A percentile compares a stretch with the other conserved stretches of the same genome.
These are phyloP conservation scores for Varanus komodoensis DNA, from an alignment of 2,113 vertebrate species.

Conservation along the genomic window DNA sequence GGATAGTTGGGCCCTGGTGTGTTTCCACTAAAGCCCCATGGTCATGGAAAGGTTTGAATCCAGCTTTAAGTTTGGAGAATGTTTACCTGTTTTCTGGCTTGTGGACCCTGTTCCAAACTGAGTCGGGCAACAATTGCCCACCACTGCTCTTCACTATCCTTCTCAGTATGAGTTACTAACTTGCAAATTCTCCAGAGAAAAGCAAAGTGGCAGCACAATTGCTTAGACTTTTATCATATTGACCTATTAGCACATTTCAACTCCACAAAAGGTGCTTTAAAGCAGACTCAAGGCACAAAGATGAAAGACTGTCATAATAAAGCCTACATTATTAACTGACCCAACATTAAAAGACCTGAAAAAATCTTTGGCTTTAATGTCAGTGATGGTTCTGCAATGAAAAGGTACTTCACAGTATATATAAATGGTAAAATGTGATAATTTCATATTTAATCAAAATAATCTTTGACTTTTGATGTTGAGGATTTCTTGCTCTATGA, in stretches of 20 bases:
- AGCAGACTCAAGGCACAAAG: not conserved
- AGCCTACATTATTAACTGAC: not conserved
- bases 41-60: not conserved
- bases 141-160: not conserved
- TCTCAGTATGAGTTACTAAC: not conserved
- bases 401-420: not conserved
- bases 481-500: not conserved
- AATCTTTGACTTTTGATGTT: not conserved
- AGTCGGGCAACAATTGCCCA: not conserved
- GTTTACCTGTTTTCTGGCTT: not conserved
- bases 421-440: not conserved
- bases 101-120: not conserved
- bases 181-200: not conserved
- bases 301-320: not conserved
- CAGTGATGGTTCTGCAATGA: not conserved
- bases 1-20: no score
- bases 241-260: not conserved
- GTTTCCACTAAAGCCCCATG: not conserved
- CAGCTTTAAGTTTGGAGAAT: not conserved
- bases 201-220: not conserved
- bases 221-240: constrained; percentile 5
- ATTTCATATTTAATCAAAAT: constrained; percentile 3
- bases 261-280: not conserved
- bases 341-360: constrained; percentile 5
- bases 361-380: constrained; percentile 2